Percentiles rank a stretch among this genome's conserved stretches.
These are phyloP conservation scores for Phycodurus eques DNA, from an alignment of 2,113 vertebrate genomes.

Conservation along the genomic window DNA sequence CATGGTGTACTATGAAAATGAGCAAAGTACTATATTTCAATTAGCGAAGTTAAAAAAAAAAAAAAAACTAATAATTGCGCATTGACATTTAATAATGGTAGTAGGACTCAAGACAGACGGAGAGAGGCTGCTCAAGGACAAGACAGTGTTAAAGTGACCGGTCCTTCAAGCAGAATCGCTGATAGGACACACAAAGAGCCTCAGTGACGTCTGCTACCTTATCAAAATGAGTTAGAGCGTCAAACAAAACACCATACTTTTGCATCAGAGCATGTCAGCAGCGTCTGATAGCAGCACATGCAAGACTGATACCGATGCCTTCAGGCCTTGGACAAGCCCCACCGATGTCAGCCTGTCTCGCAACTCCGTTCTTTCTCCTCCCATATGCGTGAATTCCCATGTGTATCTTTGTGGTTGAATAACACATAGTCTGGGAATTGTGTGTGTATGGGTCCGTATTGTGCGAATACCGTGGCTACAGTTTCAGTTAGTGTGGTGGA, in stretches of 20 bases:
- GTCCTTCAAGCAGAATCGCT: slow-evolving; percentile 6
- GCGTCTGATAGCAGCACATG: slow-evolving; percentile 21
- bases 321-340: slow-evolving; percentile 22
- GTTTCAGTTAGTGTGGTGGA: not conserved
- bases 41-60: not conserved
- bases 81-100: slow-evolving; percentile 7
- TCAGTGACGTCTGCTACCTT: slow-evolving; percentile 32
- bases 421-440: not conserved
- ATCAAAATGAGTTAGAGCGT: slow-evolving; percentile 28
- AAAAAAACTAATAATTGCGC: not conserved
- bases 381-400: slow-evolving; percentile 23
- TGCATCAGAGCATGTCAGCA: slow-evolving; percentile 18
- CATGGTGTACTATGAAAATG: not conserved
- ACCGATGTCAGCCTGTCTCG: slow-evolving; percentile 33
- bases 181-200: slow-evolving; percentile 17
- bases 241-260: slow-evolving; percentile 25
- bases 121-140: slow-evolving; percentile 47
- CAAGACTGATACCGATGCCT: slow-evolving; percentile 24
- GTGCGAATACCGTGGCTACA: not conserved
- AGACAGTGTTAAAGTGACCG: not conserved
- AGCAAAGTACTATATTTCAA: slow-evolving; percentile 2
- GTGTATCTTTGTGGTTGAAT: slow-evolving; percentile 11
- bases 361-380: slow-evolving; percentile 17
- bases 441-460: not conserved
- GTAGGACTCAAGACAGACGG: slow-evolving; percentile 22